phyloP scores from a whole-genome alignment of 2,888 invertebrate species.

The Melieria omissa region DNA sequence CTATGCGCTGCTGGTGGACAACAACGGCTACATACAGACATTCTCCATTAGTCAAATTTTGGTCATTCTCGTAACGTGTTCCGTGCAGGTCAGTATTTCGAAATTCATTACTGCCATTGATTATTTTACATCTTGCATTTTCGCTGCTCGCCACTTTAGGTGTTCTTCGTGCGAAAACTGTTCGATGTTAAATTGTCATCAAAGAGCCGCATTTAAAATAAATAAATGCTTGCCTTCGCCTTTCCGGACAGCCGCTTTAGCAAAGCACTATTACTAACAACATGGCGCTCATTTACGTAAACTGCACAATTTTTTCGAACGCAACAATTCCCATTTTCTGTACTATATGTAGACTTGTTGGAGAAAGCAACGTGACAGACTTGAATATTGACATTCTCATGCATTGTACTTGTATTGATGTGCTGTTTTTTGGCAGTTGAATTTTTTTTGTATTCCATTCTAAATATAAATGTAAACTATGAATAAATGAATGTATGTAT shows the following conservation, averaged over 20 bases:
- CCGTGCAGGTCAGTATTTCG: constrained; percentile 72
- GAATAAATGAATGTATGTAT: constrained; percentile 4
- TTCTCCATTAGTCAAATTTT: constrained; percentile 91
- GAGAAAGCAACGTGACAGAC: constrained; percentile 32
- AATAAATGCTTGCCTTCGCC: not conserved
- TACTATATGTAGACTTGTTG: constrained; percentile 8
- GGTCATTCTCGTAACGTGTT: constrained; percentile 82
- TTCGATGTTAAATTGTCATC: constrained; percentile 81
- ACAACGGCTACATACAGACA: constrained; percentile 85
- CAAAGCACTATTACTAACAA: no score
- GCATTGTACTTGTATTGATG: not conserved
- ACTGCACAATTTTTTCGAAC: constrained; percentile 9
- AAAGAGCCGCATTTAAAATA: constrained; percentile 64
- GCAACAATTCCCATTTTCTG: not conserved
- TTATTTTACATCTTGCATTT: not conserved
- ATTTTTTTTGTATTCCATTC: not conserved
- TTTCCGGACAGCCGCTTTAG: no score
- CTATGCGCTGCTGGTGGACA: constrained; percentile 81
- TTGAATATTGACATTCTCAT: constrained; percentile 24
- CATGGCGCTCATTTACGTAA: not conserved
- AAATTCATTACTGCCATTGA: not conserved
- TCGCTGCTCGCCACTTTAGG: constrained; percentile 70
- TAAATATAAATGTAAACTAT: constrained; percentile 12
- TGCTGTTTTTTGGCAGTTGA: constrained; percentile 13
- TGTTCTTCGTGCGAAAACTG: constrained; percentile 88